Conservation (phyloP, 2,113 vertebrate genomes). For the Catharus bicknelli region DNA sequence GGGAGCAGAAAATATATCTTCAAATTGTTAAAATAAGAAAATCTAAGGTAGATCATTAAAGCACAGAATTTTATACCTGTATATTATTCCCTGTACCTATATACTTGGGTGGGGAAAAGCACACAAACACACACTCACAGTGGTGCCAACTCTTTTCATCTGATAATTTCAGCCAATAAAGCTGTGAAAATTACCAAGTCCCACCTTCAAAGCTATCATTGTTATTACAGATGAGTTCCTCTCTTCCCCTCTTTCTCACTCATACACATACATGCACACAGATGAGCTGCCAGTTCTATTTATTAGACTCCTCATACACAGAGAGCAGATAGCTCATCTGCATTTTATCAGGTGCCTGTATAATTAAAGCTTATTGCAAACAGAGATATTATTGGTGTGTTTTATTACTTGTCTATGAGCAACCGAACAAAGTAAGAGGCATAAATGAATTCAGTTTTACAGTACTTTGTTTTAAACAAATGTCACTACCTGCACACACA, state of each 20-base stretch:
- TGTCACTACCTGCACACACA: constrained; percentile 73
- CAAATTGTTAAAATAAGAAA: not conserved
- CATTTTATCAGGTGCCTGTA: constrained; percentile 75
- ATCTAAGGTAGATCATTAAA: not conserved
- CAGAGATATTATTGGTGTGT: constrained; percentile 75
- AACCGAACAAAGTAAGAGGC: constrained; percentile 72
- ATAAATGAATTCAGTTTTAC: constrained; percentile 78
- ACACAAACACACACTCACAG: not conserved
- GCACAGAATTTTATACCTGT: not conserved
- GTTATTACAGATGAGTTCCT: constrained; percentile 23
- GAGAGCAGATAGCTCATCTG: constrained; percentile 74
- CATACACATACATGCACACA: not conserved
- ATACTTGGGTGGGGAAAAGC: not conserved
- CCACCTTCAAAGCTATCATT: constrained; percentile 60
- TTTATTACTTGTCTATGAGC: constrained; percentile 75
- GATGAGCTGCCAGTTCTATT: constrained; percentile 54
- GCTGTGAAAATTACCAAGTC: constrained; percentile 42
- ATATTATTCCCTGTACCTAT: not conserved
- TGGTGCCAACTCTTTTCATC: constrained; percentile 5
- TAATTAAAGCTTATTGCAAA: constrained; percentile 80
- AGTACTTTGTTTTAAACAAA: constrained; percentile 78
- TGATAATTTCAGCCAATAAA: constrained; percentile 58
- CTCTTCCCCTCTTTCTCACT: not conserved
- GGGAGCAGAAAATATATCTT: not conserved
- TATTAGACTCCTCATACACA: constrained; percentile 62